Base-by-base conservation (phyloP, 92 coral and sea anemone species). In the Siderastrea siderea region DNA sequence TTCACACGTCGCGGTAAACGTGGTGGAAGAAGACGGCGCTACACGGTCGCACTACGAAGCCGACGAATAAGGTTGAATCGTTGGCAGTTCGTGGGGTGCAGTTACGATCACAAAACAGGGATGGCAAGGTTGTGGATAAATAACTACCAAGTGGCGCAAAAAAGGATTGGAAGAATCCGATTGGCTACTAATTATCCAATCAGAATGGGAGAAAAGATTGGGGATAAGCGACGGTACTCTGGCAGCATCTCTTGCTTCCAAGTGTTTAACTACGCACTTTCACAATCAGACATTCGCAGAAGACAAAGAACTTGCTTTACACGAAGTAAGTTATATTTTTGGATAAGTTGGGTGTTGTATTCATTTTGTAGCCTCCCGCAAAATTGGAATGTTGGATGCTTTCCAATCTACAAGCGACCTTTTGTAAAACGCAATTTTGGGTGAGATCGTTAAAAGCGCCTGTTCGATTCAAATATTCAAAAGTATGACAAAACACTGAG, bases 161-260 rank as follows among this genome's bases (percentile, higher is more conserved):
- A 61, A 59, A 71, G 91, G 76, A 90, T 95, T 50, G 98, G 98
- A 46, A 88, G 77, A 82, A 84, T 95, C 45, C 95, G 90, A 67
- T 62, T 95, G 63, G 94, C 98, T 77, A 95, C 98, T 3, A 95
- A 95, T 79, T 87, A 91, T 75, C 91, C 95, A 47, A 84, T 89
- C 51, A 89, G 95, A 47, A 87, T 94, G 88, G 98, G 96, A 38
- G 91, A 88, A 65, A 90, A 92, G 84, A 87, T 91, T 3, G 93
- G 94, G 1, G 94, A 93, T 68, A 81, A 72, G 57, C 91, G 95
- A 63, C 70, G 89, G 19, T 90, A 71, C 85, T 84, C 89, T 16
- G 98, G 98, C 2, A 81, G 84, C 63, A 77, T 95, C 12, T 87
- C 96, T 7, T 95, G 98, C 77, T 88, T 95, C 78, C 96, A 95